phyloP scores from a whole-genome alignment of 2,797 vertebrate genomes.

The Phrynocephalus forsythii region DNA sequence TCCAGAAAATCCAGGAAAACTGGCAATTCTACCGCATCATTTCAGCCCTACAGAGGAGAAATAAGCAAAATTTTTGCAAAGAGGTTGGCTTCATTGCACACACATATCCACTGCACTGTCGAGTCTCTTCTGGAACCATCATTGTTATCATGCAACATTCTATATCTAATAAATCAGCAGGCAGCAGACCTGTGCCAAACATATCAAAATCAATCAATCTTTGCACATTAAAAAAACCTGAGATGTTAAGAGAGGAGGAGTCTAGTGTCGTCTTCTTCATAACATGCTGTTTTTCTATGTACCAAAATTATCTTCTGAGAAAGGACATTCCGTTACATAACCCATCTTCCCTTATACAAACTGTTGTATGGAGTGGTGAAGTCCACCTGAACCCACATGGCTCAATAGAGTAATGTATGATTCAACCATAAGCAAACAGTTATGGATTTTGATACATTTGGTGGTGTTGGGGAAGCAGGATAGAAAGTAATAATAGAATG shows the following conservation, averaged over 20 bases:
- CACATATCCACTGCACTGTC: neutral
- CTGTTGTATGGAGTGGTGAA: neutral
- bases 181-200: neutral
- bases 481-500: neutral
- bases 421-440: neutral
- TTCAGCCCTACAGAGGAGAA: neutral
- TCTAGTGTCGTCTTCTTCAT: neutral
- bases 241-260: neutral
- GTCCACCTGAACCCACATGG: neutral
- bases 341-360: too few species aligned
- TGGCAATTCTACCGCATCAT: neutral
- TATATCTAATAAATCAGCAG: neutral
- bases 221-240: neutral
- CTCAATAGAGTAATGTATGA: neutral
- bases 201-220: neutral
- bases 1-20: constrained; percentile 17
- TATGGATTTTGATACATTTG: neutral
- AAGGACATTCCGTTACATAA: too few species aligned
- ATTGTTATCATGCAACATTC: neutral
- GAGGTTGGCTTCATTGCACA: neutral
- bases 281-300: neutral
- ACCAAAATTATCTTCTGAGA: neutral
- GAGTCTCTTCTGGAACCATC: neutral
- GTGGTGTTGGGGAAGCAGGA: too few species aligned
- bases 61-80: constrained; percentile 22